Conservation (phyloP, 2,797 vertebrate genomes). For the Clarias pachynema region DNA sequence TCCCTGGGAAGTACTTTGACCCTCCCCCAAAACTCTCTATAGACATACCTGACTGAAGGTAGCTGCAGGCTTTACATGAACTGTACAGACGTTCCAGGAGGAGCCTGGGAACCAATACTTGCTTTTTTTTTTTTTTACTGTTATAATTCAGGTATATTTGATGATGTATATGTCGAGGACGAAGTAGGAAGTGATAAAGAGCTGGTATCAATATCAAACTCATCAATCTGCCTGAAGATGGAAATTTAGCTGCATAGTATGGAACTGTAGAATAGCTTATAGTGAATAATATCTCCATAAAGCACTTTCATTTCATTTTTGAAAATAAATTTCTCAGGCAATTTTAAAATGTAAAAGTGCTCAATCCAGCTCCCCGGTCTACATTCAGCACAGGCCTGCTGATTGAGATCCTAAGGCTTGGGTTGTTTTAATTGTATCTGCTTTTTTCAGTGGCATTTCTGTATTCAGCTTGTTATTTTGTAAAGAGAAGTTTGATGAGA, state of each 20-base stretch:
- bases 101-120: not conserved
- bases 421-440: not conserved
- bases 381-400: slow-evolving; percentile 10
- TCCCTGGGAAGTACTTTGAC: slow-evolving; percentile 93
- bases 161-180: not conserved
- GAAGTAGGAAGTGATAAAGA: not conserved
- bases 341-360: not conserved
- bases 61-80: not conserved
- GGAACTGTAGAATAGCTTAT: not conserved
- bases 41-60: slow-evolving; percentile 90
- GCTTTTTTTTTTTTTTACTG: not conserved
- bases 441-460: not conserved
- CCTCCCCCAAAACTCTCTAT: slow-evolving; percentile 95
- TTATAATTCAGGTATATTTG: slow-evolving; percentile 1
- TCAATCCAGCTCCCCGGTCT: not conserved
- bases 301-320: not conserved
- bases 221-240: not conserved
- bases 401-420: not conserved
- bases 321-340: not conserved
- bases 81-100: not conserved
- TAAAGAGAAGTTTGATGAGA: not conserved
- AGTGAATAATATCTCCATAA: not conserved
- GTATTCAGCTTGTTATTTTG: not conserved
- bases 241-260: not conserved
- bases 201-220: not conserved